Evolutionary conservation across 2,113 vertebrate species (phyloP).

Genomic region (Corvus cornix): DNA sequence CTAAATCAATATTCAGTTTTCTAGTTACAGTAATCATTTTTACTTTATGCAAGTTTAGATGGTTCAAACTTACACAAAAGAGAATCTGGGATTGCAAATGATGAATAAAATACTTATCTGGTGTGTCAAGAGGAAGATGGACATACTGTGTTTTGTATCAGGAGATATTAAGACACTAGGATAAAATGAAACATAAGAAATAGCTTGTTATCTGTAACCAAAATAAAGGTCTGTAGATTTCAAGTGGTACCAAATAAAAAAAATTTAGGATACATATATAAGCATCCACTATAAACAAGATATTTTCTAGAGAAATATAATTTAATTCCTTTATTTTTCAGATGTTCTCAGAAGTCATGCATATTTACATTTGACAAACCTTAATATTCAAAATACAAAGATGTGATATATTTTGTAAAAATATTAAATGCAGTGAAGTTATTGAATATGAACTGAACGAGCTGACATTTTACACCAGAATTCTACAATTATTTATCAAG

Average conservation of each 20-base stretch:
- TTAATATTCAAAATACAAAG: not conserved
- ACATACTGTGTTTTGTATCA: not conserved
- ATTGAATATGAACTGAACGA: not conserved
- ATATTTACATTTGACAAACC: not conserved
- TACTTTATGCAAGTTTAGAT: not conserved
- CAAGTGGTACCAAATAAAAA: not conserved
- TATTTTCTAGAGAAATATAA: not conserved
- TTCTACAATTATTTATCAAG: not conserved
- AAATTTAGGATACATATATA: not conserved
- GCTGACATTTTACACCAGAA: not conserved
- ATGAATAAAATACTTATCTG: not conserved
- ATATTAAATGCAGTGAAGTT: not conserved
- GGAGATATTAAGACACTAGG: not conserved
- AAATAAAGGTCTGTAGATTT: not conserved
- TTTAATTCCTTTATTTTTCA: not conserved
- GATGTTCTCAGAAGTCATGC: not conserved
- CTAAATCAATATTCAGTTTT: conserved; percentile 31
- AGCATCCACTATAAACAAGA: not conserved
- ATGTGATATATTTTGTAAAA: not conserved
- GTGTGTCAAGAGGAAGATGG: not conserved
- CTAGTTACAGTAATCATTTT: not conserved
- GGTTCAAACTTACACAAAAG: not conserved
- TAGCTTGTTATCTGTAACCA: not conserved
- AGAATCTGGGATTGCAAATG: not conserved
- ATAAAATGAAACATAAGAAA: not conserved